Base-by-base conservation (phyloP, 2,113 vertebrate species). In the Pycnonotus jocosus region DNA sequence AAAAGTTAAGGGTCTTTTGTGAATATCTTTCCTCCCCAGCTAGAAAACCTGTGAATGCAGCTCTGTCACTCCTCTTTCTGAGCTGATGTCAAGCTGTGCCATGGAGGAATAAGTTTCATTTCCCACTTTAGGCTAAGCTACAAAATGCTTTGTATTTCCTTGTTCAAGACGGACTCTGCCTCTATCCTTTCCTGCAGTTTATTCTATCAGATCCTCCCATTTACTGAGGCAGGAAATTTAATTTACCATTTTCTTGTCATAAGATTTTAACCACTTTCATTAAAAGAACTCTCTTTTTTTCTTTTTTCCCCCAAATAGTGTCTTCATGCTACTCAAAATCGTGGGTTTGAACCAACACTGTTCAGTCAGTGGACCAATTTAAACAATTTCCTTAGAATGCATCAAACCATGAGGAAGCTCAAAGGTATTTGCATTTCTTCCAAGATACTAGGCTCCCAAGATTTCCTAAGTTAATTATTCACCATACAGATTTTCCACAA, bases 391-490 rank as follows among this genome's bases (percentile, higher is more conserved):
- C 48, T 88, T 78, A 51, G 51, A 86, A 83, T 47, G 19, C 47
- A 56, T 83, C 88, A 71, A 91, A 84, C 9, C 37, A 40, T 11
- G 35, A 88, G 62, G 69, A 92, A 95, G 22, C 17, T 93, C 56
- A 78, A 62, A 88, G 22, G 11, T 53, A 65, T 94, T 94, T 91
- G 57, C 10, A 7, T 88, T 96, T 96, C 64, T 88, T 89, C 74
- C 83, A 72, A 90, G 45, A 65, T 42, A 53, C 12, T n/a, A 50
- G 21, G 35, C 18, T 86, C 27, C 30, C 60, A 92, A 93, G 35
- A 74, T 70, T 74, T 87, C n/a, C 40, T 42, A 45, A 72, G 87
- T 81, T 95, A 95, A 94, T 92, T 95, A 93, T 70, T 81, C 51
- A 62, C 44, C 18, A 24, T 64, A 64, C 56, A 90, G 65, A 61